Conservation (phyloP, 2,888 invertebrate genomes). For the Camptogramma bilineatum region DNA sequence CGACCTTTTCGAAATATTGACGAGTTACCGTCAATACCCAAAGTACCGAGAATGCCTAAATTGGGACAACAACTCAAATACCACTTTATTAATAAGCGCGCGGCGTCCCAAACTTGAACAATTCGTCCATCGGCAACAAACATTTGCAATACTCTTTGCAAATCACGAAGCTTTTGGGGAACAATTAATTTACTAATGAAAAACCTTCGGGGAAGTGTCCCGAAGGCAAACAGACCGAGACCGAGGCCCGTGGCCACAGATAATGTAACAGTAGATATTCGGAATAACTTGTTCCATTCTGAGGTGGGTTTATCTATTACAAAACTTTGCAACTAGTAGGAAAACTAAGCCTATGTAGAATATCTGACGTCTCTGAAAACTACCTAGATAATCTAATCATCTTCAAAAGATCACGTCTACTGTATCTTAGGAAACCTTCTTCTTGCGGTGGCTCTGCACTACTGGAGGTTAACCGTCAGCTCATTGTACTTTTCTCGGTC, state of each 20-base stretch:
- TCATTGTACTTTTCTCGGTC: no score
- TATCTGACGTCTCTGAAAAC: neutral
- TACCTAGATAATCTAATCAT: neutral
- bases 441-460: no score
- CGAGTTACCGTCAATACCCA: neutral
- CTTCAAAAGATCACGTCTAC: neutral
- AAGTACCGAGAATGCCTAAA: neutral
- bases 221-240: neutral
- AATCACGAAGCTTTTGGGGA: conserved; percentile 28
- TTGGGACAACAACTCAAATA: conserved; percentile 10
- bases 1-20: neutral
- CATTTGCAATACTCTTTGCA: conserved; percentile 28
- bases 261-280: neutral
- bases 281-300: neutral
- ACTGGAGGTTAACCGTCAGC: no score
- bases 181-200: conserved; percentile 39
- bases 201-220: conserved; percentile 22
- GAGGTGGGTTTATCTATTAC: neutral
- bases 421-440: neutral
- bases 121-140: conserved; percentile 17
- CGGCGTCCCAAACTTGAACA: conserved; percentile 8
- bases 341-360: neutral
- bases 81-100: conserved; percentile 7
- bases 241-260: neutral
- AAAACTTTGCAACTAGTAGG: neutral